phyloP scores from a whole-genome alignment of 1,140 invertebrate genomes.

The Sweltsa coloradensis region DNA sequence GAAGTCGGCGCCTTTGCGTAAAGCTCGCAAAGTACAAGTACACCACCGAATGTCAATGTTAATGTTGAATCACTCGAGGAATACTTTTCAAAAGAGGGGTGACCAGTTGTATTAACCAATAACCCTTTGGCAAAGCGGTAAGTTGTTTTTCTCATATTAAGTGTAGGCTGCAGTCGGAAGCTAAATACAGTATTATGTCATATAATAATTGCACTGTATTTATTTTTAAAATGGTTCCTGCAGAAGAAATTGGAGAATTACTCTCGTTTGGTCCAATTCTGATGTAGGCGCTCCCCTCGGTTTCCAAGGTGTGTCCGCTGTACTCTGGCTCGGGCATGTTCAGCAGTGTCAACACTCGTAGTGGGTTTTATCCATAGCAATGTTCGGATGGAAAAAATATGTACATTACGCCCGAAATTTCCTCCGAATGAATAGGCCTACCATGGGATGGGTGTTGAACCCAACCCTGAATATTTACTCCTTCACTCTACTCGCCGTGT shows the following conservation, averaged over 20 bases:
- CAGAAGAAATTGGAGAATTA: background rate
- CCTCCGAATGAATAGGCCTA: background rate
- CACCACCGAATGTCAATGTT: too few species aligned
- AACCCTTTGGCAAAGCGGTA: too few species aligned
- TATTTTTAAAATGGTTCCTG: background rate
- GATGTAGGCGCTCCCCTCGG: background rate
- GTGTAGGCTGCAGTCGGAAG: background rate
- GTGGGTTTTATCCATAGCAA: background rate
- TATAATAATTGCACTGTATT: background rate
- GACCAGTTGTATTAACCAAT: too few species aligned
- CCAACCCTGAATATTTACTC: background rate
- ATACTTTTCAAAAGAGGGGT: too few species aligned
- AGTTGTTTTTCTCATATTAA: background rate
- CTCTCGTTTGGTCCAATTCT: background rate
- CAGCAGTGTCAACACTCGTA: background rate
- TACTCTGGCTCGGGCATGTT: background rate
- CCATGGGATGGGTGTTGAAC: background rate
- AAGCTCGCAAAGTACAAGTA: too few species aligned
- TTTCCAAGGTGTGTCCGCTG: background rate
- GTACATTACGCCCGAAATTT: background rate
- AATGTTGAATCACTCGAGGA: too few species aligned
- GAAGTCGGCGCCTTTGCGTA: too few species aligned
- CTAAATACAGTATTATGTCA: too few species aligned
- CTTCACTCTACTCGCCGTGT: background rate
- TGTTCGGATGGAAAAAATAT: background rate